These are phyloP conservation scores for Cecropterus lyciades DNA, from an alignment of 1,140 invertebrate genomes.

Conservation along the genomic window DNA sequence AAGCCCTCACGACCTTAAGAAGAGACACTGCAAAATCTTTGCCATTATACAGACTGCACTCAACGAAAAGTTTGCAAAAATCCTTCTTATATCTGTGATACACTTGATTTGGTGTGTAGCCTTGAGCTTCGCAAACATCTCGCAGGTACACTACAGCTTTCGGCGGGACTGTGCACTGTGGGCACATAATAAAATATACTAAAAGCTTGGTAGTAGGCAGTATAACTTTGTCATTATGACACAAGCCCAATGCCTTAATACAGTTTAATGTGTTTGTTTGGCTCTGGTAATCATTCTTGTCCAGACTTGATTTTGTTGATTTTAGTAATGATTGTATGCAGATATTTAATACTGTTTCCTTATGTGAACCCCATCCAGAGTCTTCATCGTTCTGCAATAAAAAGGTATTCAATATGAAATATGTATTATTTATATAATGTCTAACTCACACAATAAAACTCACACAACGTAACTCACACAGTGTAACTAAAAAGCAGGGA, in stretches of 20 bases:
- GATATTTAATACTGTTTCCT: constrained; percentile 80
- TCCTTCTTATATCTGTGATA: constrained; percentile 88
- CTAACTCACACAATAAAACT: too few relatives aligned
- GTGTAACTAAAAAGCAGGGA: too few relatives aligned
- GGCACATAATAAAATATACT: constrained; percentile 87
- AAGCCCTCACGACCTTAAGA: constrained; percentile 83
- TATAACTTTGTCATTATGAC: constrained; percentile 76
- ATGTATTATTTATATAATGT: too few relatives aligned
- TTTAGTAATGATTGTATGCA: constrained; percentile 82
- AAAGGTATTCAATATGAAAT: not conserved
- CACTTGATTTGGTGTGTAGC: constrained; percentile 85
- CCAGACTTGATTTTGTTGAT: constrained; percentile 80
- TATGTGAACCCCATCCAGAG: constrained; percentile 58
- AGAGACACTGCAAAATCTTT: constrained; percentile 81
- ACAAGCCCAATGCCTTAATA: constrained; percentile 82
- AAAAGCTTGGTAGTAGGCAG: constrained; percentile 85
- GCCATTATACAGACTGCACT: constrained; percentile 84
- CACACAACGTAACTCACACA: too few relatives aligned
- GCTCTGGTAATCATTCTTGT: constrained; percentile 79
- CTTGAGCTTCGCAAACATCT: constrained; percentile 85
- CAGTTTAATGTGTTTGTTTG: constrained; percentile 84
- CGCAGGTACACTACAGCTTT: constrained; percentile 86
- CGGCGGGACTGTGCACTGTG: constrained; percentile 85
- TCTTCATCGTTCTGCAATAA: constrained; percentile 53
- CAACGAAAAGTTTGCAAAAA: constrained; percentile 86